Conservation (phyloP, 2,888 invertebrate genomes). For the Cylindroiulus punctatus region DNA sequence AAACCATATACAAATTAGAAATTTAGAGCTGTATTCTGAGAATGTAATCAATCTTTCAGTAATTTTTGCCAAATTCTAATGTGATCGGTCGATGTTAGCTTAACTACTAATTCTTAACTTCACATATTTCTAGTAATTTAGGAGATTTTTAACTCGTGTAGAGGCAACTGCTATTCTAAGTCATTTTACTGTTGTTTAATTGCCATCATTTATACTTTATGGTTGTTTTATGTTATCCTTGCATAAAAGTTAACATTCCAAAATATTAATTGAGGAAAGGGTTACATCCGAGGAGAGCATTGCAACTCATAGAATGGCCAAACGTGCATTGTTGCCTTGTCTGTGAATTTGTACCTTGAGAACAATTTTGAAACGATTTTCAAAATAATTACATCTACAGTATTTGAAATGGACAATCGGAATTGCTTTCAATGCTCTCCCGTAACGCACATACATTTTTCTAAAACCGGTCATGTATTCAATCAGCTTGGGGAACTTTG, state of each 20-base stretch:
- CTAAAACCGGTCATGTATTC: not conserved
- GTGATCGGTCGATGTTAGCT: constrained; percentile 3
- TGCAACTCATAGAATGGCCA: constrained; percentile 5
- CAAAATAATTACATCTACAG: no score
- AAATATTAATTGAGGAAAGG: not conserved
- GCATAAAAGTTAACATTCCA: not conserved
- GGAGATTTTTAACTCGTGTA: not conserved
- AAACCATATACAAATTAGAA: not conserved
- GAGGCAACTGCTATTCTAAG: not conserved
- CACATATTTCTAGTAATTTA: not conserved
- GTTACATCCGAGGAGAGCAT: not conserved
- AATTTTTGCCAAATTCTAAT: not conserved
- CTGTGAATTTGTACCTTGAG: no score
- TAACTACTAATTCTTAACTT: not conserved
- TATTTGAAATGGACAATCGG: no score
- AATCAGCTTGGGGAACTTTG: not conserved
- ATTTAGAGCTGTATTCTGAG: not conserved
- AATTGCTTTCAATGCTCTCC: no score
- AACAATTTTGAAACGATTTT: no score
- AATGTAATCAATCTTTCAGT: not conserved
- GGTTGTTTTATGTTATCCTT: constrained; percentile 10
- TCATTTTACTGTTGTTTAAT: not conserved
- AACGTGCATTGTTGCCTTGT: not conserved
- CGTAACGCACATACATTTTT: not conserved
- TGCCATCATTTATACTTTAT: not conserved